phyloP scores from a whole-genome alignment of 2,797 vertebrate species.

The Hemibagrus guttatus region DNA sequence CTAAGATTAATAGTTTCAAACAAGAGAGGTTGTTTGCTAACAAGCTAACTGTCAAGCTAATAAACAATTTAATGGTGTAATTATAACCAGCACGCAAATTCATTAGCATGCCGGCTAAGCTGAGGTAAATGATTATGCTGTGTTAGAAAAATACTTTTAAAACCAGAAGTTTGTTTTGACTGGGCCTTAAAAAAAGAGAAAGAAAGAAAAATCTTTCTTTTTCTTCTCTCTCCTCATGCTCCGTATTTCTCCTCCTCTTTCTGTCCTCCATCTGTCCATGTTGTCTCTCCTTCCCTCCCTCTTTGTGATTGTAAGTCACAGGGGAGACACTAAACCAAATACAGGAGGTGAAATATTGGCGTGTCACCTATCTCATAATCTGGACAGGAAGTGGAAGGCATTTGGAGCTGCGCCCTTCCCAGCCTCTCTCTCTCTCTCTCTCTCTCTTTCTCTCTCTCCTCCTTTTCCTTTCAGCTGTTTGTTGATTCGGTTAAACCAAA shows the following conservation, averaged over 20 bases:
- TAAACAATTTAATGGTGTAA: neutral
- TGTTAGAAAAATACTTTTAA: neutral
- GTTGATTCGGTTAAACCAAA: constrained; percentile 77
- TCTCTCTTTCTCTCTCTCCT: neutral
- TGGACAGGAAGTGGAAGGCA: constrained; percentile 68
- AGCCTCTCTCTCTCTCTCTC: constrained; percentile 3
- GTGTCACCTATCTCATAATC: constrained; percentile 71
- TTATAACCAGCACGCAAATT: neutral
- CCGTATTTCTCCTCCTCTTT: neutral
- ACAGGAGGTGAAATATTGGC: constrained; percentile 56
- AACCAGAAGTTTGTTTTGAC: neutral
- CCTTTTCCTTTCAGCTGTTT: constrained; percentile 60
- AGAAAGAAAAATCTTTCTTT: neutral
- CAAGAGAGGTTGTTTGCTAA: neutral
- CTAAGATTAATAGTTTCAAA: neutral
- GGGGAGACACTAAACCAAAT: constrained; percentile 59
- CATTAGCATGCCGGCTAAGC: constrained; percentile 4
- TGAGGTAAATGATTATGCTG: neutral
- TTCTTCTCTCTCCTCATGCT: neutral
- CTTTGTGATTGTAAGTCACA: constrained; percentile 57
- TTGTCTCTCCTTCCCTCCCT: constrained; percentile 32
- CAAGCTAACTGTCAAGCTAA: neutral
- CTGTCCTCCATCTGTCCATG: constrained; percentile 38
- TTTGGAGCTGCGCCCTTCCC: constrained; percentile 55
- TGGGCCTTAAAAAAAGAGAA: too few species aligned